These are phyloP conservation scores for Drosophila sulfurigaster DNA, from an alignment of 1,140 invertebrate genomes.

Conservation along the genomic window DNA sequence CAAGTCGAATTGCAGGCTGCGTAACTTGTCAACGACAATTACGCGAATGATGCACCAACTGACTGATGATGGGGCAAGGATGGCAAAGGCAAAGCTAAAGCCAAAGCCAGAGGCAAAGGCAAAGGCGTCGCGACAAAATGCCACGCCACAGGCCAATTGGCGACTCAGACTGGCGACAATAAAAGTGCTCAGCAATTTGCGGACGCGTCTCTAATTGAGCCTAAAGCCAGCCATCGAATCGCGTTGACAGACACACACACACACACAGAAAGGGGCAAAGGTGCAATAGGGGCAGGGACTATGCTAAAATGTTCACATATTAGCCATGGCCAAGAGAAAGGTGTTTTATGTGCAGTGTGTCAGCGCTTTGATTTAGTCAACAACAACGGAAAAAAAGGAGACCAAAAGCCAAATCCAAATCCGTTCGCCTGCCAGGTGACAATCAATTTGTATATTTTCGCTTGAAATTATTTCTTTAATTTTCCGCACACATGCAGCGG, in stretches of 20 bases:
- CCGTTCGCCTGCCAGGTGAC: conserved; percentile 68
- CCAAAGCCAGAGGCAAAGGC: conserved; percentile 1
- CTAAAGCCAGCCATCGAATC: conserved; percentile 23
- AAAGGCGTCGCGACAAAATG: conserved; percentile 79
- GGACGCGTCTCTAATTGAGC: conserved; percentile 78
- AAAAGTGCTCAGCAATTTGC: conserved; percentile 80
- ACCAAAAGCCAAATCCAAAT: conserved; percentile 11
- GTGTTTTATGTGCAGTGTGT: conserved; percentile 31
- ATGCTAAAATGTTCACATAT: conserved; percentile 39
- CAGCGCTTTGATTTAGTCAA: conserved; percentile 64
- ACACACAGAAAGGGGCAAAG: not conserved
- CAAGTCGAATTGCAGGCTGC: conserved; percentile 52
- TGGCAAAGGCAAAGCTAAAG: conserved; percentile 24
- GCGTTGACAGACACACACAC: conserved; percentile 7
- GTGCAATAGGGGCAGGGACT: not conserved
- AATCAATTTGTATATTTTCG: conserved; percentile 76
- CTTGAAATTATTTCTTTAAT: conserved; percentile 80
- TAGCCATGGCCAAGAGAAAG: conserved; percentile 64
- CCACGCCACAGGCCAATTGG: conserved; percentile 49
- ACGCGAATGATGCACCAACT: conserved; percentile 55
- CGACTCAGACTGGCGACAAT: conserved; percentile 62
- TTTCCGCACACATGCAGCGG: conserved; percentile 65
- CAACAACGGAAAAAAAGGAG: not conserved
- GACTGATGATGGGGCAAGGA: conserved; percentile 53
- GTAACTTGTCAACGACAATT: conserved; percentile 78